Conservation (phyloP, 2,113 vertebrate species). For the Corvus cornix region DNA sequence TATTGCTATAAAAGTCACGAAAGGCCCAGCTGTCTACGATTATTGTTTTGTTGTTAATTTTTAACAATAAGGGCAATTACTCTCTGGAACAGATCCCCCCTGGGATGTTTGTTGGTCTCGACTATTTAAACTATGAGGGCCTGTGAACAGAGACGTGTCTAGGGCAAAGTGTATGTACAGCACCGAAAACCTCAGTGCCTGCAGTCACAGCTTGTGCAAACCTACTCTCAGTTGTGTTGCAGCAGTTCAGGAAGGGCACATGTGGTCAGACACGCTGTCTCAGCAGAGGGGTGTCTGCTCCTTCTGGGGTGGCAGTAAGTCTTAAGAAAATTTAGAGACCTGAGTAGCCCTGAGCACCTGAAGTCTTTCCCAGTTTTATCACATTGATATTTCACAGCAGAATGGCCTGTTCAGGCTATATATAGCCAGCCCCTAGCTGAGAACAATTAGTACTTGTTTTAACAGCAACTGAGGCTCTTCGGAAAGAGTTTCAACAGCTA, state of each 20-base stretch:
- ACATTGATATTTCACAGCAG: neutral
- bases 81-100: conserved; percentile 17
- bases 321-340: conserved; percentile 1
- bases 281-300: conserved; percentile 7
- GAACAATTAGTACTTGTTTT: conserved; percentile 37
- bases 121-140: conserved; percentile 49
- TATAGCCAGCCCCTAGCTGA: neutral
- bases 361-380: neutral
- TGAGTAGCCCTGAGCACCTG: neutral
- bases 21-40: conserved; percentile 30
- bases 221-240: neutral
- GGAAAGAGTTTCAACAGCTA: conserved; percentile 20
- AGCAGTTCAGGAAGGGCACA: neutral
- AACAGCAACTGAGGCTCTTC: neutral
- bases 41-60: conserved; percentile 65
- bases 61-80: conserved; percentile 60
- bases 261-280: conserved; percentile 5
- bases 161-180: neutral
- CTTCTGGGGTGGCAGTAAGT: neutral
- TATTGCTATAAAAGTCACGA: conserved; percentile 49
- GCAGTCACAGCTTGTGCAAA: conserved; percentile 30
- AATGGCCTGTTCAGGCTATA: neutral
- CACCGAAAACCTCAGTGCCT: neutral
- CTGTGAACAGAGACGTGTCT: conserved; percentile 38
- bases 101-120: conserved; percentile 12